Base-by-base conservation (phyloP, 2,113 vertebrate species). In the Lepisosteus oculatus region DNA sequence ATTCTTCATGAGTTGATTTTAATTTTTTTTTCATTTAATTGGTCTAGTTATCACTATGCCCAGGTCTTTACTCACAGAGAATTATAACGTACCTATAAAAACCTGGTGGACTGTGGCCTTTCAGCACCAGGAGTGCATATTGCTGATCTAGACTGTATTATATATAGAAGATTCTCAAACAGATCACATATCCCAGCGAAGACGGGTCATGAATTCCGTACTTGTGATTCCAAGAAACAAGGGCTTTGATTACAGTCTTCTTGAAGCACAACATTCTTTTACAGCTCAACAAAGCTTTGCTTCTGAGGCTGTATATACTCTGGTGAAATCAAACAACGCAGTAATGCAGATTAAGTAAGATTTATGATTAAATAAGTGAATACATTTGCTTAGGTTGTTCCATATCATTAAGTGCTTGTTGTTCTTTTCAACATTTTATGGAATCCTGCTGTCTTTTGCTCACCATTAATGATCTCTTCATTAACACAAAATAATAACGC, bases 351-450 rank as follows among this genome's bases (percentile, higher is more conserved):
- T 29, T 29, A 29, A 29, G 17, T 29, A 29, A 29, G 17, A 29
- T 29, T 29, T 29, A 29, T 29, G 17, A 29, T 29, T 29, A 29
- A 29, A 29, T 29, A 29, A 29, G 17, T 29, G 17, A 29, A 29
- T 29, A 29, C 17, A 29, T 29, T 29, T 29, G 17, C 17, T 29
- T 29, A 29, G 17, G 17, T 29, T 29, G 17, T 29, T 29, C 17
- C 17, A 29, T 29, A 29, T 29, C 17, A 29, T 29, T 29, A 64
- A 8, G 29, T 17, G 42, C 8, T 51, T 65, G 29, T 14, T 55
- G 14, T 42, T 55, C 29, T 56, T 17, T 65, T 72, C 3, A 72
- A 56, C n/a, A 43, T 67, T 67, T 59, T 55, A 57, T 44, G 8
- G 41, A 47, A 43, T n/a, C 47, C 8, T 55, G 29, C 44, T 29